Percentiles rank a stretch among this genome's conserved stretches.
phyloP scores from a whole-genome alignment of 2,888 invertebrate genomes.

The Synergus japonicus region DNA sequence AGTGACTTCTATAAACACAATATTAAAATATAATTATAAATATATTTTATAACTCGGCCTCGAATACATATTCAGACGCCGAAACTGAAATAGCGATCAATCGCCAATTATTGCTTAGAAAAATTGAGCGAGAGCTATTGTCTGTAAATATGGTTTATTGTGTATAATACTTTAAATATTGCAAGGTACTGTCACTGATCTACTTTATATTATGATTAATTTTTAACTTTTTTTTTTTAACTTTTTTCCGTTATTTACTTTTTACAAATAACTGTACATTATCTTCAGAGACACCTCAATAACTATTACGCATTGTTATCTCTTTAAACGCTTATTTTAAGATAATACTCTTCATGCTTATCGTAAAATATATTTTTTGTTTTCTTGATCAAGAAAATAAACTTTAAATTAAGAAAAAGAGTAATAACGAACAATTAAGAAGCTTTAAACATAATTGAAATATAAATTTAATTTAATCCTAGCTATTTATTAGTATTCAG shows the following conservation, averaged over 20 bases:
- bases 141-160: background rate
- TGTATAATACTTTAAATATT: background rate
- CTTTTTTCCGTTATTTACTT: constrained; percentile 1
- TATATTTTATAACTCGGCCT: constrained; percentile 18
- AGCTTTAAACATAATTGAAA: background rate
- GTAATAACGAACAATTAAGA: background rate
- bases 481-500: background rate
- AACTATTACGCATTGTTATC: background rate
- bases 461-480: background rate
- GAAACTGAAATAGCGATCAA: constrained; percentile 8
- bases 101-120: constrained; percentile 35
- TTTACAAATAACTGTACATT: constrained; percentile 6
- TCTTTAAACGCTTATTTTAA: constrained; percentile 8
- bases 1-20: background rate
- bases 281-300: background rate
- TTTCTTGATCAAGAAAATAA: background rate
- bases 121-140: constrained; percentile 32
- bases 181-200: background rate
- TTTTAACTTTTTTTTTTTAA: background rate
- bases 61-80: background rate
- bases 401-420: background rate
- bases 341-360: constrained; percentile 33
- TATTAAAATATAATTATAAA: constrained; percentile 25
- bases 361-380: constrained; percentile 21
- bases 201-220: no score